These are phyloP conservation scores for Turnix velox DNA, from an alignment of 2,113 vertebrate genomes.

Conservation along the genomic window DNA sequence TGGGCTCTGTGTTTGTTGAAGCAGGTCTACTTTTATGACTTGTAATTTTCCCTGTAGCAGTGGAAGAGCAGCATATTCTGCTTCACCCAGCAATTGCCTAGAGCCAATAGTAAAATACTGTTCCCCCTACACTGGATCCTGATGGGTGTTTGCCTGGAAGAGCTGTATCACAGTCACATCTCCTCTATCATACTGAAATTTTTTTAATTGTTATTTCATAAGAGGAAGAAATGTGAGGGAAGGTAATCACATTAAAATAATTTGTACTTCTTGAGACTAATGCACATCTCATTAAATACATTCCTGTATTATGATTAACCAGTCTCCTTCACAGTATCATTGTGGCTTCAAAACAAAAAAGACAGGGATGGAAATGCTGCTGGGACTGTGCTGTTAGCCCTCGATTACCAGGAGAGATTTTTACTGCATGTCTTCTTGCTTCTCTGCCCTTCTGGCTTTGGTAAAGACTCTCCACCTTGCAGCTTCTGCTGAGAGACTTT, in stretches of 20 bases:
- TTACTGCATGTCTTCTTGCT: background rate
- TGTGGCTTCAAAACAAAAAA: background rate
- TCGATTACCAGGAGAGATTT: background rate
- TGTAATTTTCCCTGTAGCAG: background rate
- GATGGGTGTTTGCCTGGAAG: background rate
- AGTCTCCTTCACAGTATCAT: background rate
- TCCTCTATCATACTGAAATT: background rate
- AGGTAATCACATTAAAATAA: background rate
- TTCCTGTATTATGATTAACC: background rate
- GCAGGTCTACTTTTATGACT: background rate
- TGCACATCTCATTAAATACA: background rate
- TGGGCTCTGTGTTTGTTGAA: background rate
- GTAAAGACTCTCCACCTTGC: background rate
- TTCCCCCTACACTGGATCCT: background rate
- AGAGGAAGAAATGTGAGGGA: background rate
- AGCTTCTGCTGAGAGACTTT: background rate
- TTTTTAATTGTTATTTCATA: background rate
- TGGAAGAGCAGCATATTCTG: background rate
- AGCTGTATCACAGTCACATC: background rate
- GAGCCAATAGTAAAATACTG: background rate
- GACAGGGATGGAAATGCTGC: background rate
- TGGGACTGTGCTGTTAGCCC: background rate
- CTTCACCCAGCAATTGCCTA: background rate
- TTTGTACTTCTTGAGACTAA: background rate
- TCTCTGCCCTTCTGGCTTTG: background rate